These are phyloP conservation scores for Luperina testacea DNA, from an alignment of 2,888 invertebrate species.

Conservation along the genomic window DNA sequence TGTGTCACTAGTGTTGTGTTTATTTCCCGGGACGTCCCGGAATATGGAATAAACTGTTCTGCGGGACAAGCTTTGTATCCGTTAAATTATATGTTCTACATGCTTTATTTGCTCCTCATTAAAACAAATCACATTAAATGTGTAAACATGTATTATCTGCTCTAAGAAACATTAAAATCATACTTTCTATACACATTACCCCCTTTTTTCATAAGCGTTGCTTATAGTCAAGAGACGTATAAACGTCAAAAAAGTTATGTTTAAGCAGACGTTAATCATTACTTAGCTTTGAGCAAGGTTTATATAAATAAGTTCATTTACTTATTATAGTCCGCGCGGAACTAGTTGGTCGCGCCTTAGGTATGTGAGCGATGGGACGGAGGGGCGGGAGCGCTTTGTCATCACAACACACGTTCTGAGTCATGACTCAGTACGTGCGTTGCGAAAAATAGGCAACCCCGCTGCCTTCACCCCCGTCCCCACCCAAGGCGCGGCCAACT, in stretches of 20 bases:
- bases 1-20: conserved; percentile 59
- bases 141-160: no score
- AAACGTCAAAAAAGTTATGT: neutral
- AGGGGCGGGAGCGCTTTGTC: no score
- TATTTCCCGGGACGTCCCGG: conserved; percentile 50
- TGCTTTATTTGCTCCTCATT: neutral
- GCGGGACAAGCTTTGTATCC: conserved; percentile 14
- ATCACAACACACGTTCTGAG: no score
- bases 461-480: no score
- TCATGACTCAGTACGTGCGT: no score
- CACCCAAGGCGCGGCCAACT: no score
- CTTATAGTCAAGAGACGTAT: neutral
- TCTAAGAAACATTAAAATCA: neutral
- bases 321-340: no score
- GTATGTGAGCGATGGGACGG: no score
- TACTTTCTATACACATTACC: neutral
- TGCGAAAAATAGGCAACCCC: no score
- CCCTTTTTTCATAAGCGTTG: neutral
- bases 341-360: no score
- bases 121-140: neutral
- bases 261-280: neutral
- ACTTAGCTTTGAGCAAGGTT: neutral
- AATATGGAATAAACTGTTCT: conserved; percentile 41
- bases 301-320: neutral
- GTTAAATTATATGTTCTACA: neutral